Base-by-base conservation (phyloP, 2,888 invertebrate species). In the Creontiades dilutus region DNA sequence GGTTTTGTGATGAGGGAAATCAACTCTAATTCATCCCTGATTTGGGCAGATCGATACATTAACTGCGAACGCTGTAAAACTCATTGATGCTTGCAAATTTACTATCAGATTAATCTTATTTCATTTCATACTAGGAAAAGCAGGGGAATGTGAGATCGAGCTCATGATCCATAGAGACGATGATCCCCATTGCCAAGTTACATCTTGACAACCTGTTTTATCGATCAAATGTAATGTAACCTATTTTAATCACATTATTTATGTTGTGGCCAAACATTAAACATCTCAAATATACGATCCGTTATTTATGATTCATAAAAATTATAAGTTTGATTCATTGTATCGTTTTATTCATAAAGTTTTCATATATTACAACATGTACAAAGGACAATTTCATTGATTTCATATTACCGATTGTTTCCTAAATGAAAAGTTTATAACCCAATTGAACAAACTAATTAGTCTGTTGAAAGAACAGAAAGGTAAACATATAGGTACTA, bases 251-350 rank as follows among this genome's bases (percentile, higher is more conserved):
- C 11, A 68, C 19, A 23, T 68, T 68, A 68, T 68, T 68, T 68
- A 23, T 23, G 68, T 23, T 68, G 68, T 23, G 68, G 68, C 13
- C 9, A 27, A 68, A 68, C 68, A 19, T 23, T 23, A 23, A 68
- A 3, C 23, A 68, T 68, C 27, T 68, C 27, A 57, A 12, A 19
- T 68, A 23, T 68, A 52, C 16, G 23, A 68, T 23, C 68, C n/a
- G 23, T 68, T 68, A 68, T 68, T 68, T 68, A 68, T 68, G 23
- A 68, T 68, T 7, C 52, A 12, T 52, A 57, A 16, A 57, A n/a
- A 16, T 57, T 37, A 37, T 37, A 57, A 57, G 57, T n/a, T 57
- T n/a, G n/a, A 57, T n/a, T 57, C 57, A 57, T n/a, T 57, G 57
- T 57, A 57, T 57, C 57, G 57, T n/a, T 57, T 57, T 37, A 57